phyloP scores from a whole-genome alignment of 2,797 vertebrate species.

The Chlorospingus semifuscus region DNA sequence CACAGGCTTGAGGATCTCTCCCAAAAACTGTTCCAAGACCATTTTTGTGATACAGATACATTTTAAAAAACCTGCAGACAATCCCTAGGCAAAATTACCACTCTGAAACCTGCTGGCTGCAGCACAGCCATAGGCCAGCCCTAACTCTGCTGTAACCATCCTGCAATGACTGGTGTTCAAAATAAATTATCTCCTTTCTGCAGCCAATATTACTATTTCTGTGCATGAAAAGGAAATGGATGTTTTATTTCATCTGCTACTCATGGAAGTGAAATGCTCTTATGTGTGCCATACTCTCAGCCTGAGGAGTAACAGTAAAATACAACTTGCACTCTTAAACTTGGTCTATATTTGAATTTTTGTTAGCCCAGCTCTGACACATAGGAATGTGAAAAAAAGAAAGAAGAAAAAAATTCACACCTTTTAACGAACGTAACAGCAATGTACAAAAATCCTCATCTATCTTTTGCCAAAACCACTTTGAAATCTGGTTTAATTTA shows the following conservation, averaged over 20 bases:
- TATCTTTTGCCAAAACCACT: neutral
- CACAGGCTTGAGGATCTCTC: neutral
- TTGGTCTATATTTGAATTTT: neutral
- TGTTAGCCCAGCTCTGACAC: neutral
- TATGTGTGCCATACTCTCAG: neutral
- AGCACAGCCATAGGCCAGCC: neutral
- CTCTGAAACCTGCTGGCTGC: neutral
- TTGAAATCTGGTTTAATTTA: constrained; percentile 19
- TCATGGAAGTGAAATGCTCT: neutral
- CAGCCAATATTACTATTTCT: neutral
- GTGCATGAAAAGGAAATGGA: neutral
- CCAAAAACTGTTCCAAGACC: neutral
- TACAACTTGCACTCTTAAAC: neutral
- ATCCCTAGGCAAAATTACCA: neutral
- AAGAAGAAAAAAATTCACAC: neutral
- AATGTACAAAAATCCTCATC: neutral
- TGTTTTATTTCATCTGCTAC: neutral
- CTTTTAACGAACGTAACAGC: neutral
- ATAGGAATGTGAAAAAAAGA: accelerated
- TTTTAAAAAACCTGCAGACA: neutral
- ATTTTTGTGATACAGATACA: neutral
- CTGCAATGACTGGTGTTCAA: neutral
- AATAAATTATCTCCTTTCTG: constrained; percentile 37
- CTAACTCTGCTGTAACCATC: neutral
- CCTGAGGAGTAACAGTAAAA: neutral